Evolutionary conservation across 2,113 vertebrate genomes (phyloP).

Genomic region (Micromys minutus): DNA sequence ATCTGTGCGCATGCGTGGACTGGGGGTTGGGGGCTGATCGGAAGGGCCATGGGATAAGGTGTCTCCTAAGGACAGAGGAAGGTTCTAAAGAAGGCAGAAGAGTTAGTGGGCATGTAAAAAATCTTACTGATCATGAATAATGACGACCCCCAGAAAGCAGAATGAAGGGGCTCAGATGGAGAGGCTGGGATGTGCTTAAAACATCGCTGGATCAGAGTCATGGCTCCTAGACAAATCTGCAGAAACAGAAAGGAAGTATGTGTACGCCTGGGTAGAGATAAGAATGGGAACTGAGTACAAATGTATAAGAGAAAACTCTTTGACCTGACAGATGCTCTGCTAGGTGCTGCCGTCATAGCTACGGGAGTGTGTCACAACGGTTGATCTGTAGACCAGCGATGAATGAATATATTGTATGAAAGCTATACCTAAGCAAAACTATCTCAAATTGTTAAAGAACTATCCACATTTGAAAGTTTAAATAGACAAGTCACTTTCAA

Average conservation of each 20-base stretch:
- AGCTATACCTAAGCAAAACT: conserved; percentile 11
- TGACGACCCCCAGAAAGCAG: not conserved
- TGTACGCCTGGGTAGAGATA: not conserved
- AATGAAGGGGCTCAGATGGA: not conserved
- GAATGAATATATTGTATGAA: not conserved
- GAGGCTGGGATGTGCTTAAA: not conserved
- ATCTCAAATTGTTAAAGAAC: not conserved
- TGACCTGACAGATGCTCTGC: not conserved
- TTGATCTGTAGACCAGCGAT: not conserved
- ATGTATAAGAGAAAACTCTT: not conserved
- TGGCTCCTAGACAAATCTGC: not conserved
- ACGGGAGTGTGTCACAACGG: not conserved
- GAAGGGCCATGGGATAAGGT: not conserved
- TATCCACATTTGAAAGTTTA: not conserved
- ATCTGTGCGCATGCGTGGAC: no score
- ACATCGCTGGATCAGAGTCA: not conserved
- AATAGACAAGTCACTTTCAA: conserved; percentile 15
- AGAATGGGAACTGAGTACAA: not conserved
- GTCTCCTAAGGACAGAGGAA: not conserved
- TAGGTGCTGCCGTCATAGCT: not conserved
- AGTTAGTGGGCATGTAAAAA: not conserved
- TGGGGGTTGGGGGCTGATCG: not conserved
- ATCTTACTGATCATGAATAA: not conserved
- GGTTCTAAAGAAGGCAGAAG: not conserved
- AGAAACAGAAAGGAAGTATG: not conserved